phyloP scores from a whole-genome alignment of 2,888 invertebrate species.

The Melieria crassipennis region DNA sequence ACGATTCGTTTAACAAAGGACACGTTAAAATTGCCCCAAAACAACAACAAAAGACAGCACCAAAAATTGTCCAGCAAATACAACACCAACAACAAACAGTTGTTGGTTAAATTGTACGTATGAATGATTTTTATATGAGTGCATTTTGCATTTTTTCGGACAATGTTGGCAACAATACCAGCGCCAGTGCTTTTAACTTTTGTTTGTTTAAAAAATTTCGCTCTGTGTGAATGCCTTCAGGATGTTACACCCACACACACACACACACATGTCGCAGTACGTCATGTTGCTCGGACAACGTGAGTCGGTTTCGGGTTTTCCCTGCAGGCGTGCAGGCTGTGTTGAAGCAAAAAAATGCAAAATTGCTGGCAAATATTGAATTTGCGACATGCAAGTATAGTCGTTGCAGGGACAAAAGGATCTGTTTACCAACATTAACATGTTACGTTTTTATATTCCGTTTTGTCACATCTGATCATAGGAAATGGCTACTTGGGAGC shows the following conservation, averaged over 20 bases:
- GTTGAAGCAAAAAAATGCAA: conserved; percentile 48
- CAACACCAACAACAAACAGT: conserved; percentile 33
- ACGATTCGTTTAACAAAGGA: conserved; percentile 67
- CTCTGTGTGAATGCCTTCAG: conserved; percentile 42
- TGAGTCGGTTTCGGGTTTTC: conserved; percentile 8
- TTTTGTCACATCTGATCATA: no score
- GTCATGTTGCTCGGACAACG: conserved; percentile 2
- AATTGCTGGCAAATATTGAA: conserved; percentile 64
- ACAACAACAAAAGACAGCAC: conserved; percentile 17
- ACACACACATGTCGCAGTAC: background rate
- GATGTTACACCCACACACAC: conserved; percentile 18
- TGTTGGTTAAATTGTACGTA: conserved; percentile 37
- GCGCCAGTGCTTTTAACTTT: conserved; percentile 48
- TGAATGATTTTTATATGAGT: conserved; percentile 36
- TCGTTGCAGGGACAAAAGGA: conserved; percentile 56
- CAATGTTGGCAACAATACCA: conserved; percentile 16
- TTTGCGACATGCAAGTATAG: conserved; percentile 56
- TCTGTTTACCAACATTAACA: conserved; percentile 57
- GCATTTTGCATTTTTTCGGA: conserved; percentile 10
- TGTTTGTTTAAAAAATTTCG: conserved; percentile 55
- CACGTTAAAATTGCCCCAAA: conserved; percentile 53
- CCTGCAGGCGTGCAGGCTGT: background rate
- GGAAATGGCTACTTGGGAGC: no score
- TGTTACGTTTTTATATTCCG: background rate
- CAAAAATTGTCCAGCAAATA: background rate